Evolutionary conservation across 2,888 invertebrate genomes (phyloP).

Genomic region (Onthophagus sagittarius): DNA sequence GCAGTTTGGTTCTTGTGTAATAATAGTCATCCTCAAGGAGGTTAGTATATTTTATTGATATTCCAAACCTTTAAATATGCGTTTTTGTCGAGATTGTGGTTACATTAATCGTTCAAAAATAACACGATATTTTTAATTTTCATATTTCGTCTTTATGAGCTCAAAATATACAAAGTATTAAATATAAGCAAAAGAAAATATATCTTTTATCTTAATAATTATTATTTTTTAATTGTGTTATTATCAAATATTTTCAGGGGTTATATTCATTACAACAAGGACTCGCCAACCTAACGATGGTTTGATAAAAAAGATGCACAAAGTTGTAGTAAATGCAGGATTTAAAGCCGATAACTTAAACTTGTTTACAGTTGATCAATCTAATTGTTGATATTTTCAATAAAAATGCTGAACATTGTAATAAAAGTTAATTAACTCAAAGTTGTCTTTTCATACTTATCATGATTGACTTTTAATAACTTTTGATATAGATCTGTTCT

Average conservation of each 20-base stretch:
- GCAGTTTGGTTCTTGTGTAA: background rate
- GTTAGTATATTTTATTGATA: background rate
- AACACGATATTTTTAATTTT: no score
- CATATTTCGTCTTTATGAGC: no score
- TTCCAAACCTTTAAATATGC: no score
- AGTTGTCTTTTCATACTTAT: no score
- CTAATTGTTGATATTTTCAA: background rate
- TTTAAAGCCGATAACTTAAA: background rate
- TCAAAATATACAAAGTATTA: no score
- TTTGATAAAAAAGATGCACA: background rate
- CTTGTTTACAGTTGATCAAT: background rate
- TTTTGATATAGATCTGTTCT: no score
- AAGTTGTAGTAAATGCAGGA: background rate
- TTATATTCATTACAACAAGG: background rate
- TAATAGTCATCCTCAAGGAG: background rate
- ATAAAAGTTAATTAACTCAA: background rate
- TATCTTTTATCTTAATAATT: no score
- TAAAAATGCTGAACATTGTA: background rate
- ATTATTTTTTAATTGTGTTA: background rate
- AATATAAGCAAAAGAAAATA: no score
- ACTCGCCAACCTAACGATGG: background rate
- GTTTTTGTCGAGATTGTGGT: no score
- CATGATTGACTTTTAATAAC: no score
- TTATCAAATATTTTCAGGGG: background rate
- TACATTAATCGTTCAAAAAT: no score